Evolutionary conservation across 2,888 invertebrate species (phyloP).

Genomic region (Cosmorhoe ocellata): DNA sequence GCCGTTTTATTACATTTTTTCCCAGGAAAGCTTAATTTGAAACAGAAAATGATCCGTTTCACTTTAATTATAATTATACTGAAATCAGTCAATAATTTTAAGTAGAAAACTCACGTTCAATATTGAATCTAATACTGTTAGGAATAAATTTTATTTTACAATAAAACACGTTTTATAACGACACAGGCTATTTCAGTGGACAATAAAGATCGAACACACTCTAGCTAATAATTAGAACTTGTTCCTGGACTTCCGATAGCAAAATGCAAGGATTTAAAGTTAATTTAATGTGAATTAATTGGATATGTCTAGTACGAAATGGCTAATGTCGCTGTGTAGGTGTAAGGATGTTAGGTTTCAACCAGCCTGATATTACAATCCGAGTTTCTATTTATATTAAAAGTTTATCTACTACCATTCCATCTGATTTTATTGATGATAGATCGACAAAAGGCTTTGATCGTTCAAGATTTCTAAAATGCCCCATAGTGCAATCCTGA

Average conservation of each 20-base stretch:
- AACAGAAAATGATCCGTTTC: too few relatives aligned
- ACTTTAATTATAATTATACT: too few relatives aligned
- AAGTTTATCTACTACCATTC: too few relatives aligned
- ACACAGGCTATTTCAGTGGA: slow-evolving; percentile 44
- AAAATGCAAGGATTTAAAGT: slow-evolving; percentile 53
- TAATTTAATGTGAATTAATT: slow-evolving; percentile 72
- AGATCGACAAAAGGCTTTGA: too few relatives aligned
- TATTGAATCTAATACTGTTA: neutral
- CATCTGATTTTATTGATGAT: too few relatives aligned
- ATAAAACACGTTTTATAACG: neutral
- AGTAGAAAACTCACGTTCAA: neutral
- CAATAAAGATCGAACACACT: slow-evolving; percentile 79
- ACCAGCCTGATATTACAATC: slow-evolving; percentile 8
- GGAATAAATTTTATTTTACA: neutral
- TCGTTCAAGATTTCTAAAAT: too few relatives aligned
- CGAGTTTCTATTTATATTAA: too few relatives aligned
- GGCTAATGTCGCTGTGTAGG: slow-evolving; percentile 22
- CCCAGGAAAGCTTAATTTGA: too few relatives aligned
- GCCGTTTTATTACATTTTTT: too few relatives aligned
- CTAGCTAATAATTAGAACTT: slow-evolving; percentile 73
- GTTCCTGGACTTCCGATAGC: slow-evolving; percentile 62
- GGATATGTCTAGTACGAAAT: slow-evolving; percentile 67
- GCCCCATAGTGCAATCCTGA: too few relatives aligned
- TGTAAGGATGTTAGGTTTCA: slow-evolving; percentile 14
- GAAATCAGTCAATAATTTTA: too few relatives aligned